phyloP scores from a whole-genome alignment of 2,797 vertebrate genomes.

The Telmatherina bonti region DNA sequence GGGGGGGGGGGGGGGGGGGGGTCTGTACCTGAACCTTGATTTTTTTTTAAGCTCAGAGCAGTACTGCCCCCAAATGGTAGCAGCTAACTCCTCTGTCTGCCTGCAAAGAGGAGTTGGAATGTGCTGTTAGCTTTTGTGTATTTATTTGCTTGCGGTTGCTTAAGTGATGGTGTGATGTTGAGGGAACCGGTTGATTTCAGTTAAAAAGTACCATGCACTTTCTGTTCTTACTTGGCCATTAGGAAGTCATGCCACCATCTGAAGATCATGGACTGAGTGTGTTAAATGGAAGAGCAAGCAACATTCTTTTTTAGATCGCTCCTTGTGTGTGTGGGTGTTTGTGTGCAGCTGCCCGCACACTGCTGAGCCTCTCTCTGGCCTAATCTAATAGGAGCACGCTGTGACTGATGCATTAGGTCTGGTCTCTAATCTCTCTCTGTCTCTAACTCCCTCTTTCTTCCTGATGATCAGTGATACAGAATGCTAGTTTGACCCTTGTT shows the following conservation, averaged over 20 bases:
- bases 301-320: slow-evolving; percentile 53
- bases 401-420: slow-evolving; percentile 84
- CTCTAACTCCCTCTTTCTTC: slow-evolving; percentile 57
- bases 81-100: slow-evolving; percentile 17
- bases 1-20: slow-evolving; percentile 52
- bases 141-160: slow-evolving; percentile 15
- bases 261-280: slow-evolving; percentile 39
- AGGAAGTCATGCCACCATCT: slow-evolving; percentile 58
- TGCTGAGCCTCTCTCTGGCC: slow-evolving; percentile 72
- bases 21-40: slow-evolving; percentile 51
- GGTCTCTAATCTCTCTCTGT: slow-evolving; percentile 76
- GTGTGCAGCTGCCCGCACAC: slow-evolving; percentile 61
- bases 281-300: slow-evolving; percentile 44
- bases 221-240: slow-evolving; percentile 38
- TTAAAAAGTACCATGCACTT: slow-evolving; percentile 7
- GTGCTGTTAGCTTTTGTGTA: slow-evolving; percentile 29
- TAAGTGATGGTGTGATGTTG: slow-evolving; percentile 38
- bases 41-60: slow-evolving; percentile 54
- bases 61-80: slow-evolving; percentile 78
- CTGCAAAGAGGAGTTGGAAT: slow-evolving; percentile 34
- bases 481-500: slow-evolving; percentile 62
- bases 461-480: slow-evolving; percentile 70
- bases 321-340: slow-evolving; percentile 41
- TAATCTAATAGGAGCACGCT: slow-evolving; percentile 85
- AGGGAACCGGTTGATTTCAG: slow-evolving; percentile 38